A percentile compares a stretch with the other conserved stretches of the same genome.
Conservation (phyloP, 2,797 vertebrate species). For the Darevskia mixta region DNA sequence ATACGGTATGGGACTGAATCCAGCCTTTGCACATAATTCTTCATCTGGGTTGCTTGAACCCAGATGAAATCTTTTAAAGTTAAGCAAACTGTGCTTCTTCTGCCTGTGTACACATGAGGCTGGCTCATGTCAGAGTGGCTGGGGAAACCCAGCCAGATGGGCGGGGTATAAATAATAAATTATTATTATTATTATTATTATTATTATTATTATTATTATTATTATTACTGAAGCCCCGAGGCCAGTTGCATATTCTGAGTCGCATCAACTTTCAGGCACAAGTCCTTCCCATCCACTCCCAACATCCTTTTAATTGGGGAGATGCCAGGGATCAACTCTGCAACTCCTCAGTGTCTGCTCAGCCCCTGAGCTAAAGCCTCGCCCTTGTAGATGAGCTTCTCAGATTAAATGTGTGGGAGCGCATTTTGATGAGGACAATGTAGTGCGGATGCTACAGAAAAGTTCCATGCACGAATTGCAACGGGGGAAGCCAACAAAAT, state of each 20-base stretch:
- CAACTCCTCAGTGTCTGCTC: background rate
- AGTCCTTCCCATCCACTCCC: background rate
- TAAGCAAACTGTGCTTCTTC: background rate
- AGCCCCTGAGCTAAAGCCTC: background rate
- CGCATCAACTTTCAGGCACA: background rate
- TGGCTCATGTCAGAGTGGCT: background rate
- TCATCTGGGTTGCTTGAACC: background rate
- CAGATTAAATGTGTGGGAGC: background rate
- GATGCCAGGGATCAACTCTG: background rate
- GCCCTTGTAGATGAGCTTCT: background rate
- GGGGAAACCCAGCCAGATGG: too few species aligned
- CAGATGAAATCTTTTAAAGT: too few species aligned
- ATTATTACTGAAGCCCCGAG: background rate
- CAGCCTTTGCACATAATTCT: background rate
- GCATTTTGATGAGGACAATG: background rate
- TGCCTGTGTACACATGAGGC: background rate
- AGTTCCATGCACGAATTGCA: background rate
- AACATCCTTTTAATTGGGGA: background rate
- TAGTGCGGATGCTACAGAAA: too few species aligned
- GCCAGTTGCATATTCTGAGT: background rate
- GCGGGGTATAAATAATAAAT: too few species aligned
- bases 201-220: too few species aligned
- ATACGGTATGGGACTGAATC: too few species aligned
- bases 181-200: too few species aligned
- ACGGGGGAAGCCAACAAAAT: too few species aligned